Evolutionary conservation across 2,113 vertebrate species (phyloP).

Genomic region (Megaceryle maxima): DNA sequence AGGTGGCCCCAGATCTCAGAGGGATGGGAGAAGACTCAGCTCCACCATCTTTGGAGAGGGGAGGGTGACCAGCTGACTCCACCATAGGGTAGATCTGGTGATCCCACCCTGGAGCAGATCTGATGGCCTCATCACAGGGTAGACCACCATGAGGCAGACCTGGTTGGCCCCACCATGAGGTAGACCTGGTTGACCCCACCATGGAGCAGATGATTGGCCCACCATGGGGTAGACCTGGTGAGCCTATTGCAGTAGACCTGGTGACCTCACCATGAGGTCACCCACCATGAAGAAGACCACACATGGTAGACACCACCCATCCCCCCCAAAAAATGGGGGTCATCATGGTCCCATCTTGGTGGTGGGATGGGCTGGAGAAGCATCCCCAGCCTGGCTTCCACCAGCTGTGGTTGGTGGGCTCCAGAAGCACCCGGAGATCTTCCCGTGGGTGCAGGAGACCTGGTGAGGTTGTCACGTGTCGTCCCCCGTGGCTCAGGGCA

Average conservation of each 20-base stretch:
- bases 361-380: not conserved
- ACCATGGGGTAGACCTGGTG: not conserved
- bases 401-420: not conserved
- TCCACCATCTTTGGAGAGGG: not conserved
- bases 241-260: too few species aligned
- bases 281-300: not conserved
- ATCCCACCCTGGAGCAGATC: too few species aligned
- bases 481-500: not conserved
- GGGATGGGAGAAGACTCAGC: not conserved
- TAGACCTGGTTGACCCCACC: too few species aligned
- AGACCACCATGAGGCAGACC: too few species aligned
- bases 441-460: not conserved
- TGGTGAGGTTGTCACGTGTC: not conserved
- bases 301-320: too few species aligned
- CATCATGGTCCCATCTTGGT: not conserved
- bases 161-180: not conserved
- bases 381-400: too few species aligned
- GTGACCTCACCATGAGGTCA: too few species aligned
- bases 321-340: not conserved
- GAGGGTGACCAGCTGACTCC: too few species aligned
- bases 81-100: too few species aligned
- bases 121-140: not conserved
- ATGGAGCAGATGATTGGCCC: not conserved
- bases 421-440: accelerated
- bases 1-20: not conserved